Conservation (phyloP, 2,113 vertebrate genomes). For the Oreochromis tanganicae region DNA sequence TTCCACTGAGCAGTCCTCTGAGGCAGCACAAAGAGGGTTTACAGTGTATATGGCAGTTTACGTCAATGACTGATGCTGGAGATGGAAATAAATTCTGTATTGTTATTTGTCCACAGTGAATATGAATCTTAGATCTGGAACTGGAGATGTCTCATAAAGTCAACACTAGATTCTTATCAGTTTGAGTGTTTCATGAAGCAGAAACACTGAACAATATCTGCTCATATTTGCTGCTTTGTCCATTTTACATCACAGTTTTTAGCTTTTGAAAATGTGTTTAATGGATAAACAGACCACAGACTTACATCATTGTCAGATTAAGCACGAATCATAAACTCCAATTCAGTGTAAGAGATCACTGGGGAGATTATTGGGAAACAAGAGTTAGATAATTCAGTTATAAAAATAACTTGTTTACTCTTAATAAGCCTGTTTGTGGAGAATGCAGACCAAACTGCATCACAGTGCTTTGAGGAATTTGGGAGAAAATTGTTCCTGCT, state of each 20-base stretch:
- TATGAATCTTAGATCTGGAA: not conserved
- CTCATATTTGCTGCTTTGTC: not conserved
- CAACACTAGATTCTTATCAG: not conserved
- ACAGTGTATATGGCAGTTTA: rapidly evolving
- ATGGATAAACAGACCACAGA: not conserved
- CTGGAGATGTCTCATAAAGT: not conserved
- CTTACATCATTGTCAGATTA: not conserved
- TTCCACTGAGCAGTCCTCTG: constrained; percentile 21
- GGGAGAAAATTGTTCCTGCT: not conserved
- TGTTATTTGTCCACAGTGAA: rapidly evolving
- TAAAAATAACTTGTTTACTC: not conserved
- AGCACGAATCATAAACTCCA: not conserved
- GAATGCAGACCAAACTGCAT: rapidly evolving
- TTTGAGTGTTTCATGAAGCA: not conserved
- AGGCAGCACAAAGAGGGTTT: not conserved
- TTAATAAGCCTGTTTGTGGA: not conserved
- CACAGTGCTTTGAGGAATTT: not conserved
- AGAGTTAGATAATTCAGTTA: not conserved
- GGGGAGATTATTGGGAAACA: not conserved
- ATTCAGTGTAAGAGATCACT: not conserved
- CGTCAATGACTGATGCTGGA: not conserved
- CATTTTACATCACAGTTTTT: not conserved
- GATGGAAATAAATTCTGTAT: not conserved
- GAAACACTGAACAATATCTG: not conserved
- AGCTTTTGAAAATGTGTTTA: not conserved